Percentiles rank a stretch among this genome's conserved stretches.
Evolutionary conservation across 2,113 vertebrate genomes (phyloP).

Genomic region (Oreocharis arfaki): DNA sequence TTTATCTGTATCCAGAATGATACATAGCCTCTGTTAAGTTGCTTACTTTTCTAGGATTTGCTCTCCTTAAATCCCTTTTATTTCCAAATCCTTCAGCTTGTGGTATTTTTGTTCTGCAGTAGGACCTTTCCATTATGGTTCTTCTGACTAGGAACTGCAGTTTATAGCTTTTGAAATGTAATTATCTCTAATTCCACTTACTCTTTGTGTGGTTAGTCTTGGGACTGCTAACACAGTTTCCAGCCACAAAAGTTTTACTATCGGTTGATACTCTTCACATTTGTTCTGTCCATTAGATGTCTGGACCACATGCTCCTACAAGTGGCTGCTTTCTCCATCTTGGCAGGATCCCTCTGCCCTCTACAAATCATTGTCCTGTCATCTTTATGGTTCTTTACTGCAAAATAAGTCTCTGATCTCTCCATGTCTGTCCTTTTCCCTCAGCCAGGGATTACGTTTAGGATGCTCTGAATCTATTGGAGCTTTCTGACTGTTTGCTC

Average conservation of each 20-base stretch:
- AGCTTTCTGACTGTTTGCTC: background rate
- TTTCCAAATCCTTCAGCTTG: background rate
- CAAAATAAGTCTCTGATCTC: background rate
- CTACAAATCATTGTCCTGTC: background rate
- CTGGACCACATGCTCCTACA: background rate
- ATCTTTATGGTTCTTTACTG: background rate
- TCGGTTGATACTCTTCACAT: background rate
- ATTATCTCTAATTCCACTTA: background rate
- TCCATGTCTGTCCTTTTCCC: background rate
- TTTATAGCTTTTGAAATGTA: background rate
- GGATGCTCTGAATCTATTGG: background rate
- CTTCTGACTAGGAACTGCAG: background rate
- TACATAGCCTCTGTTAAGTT: background rate
- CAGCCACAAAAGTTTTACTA: background rate
- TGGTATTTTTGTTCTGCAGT: background rate
- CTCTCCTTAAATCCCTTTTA: background rate
- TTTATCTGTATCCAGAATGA: background rate
- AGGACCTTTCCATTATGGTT: background rate
- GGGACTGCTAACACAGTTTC: background rate
- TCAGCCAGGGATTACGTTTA: background rate
- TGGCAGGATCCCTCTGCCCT: background rate
- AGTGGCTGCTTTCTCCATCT: background rate
- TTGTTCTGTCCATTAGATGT: rapidly evolving
- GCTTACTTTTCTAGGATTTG: background rate
- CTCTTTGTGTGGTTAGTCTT: background rate